phyloP scores from a whole-genome alignment of 2,113 vertebrate species.

The Pandion haliaetus region DNA sequence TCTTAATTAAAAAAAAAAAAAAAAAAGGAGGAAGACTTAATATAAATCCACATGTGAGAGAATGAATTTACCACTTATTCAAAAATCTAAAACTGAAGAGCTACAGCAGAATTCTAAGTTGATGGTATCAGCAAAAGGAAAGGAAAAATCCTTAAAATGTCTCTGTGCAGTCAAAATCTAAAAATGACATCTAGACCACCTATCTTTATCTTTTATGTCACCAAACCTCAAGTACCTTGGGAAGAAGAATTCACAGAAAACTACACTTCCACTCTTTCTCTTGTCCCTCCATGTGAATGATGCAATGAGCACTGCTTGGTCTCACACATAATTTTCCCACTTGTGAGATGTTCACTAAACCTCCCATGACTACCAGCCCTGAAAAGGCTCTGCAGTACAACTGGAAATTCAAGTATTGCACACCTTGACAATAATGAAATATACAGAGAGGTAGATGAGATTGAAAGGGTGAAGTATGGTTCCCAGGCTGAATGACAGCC shows the following conservation, averaged over 20 bases:
- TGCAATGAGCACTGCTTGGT: not conserved
- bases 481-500: not conserved
- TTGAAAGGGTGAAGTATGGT: not conserved
- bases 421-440: not conserved
- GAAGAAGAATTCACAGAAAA: not conserved
- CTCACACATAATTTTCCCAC: not conserved
- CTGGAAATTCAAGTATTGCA: not conserved
- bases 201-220: not conserved
- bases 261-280: not conserved
- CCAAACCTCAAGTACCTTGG: not conserved
- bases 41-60: not conserved
- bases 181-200: not conserved
- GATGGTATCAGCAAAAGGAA: not conserved
- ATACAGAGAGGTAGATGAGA: not conserved
- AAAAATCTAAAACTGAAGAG: not conserved
- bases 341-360: not conserved
- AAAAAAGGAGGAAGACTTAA: not conserved
- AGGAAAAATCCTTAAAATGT: not conserved
- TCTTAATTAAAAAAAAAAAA: not conserved
- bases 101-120: not conserved
- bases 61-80: not conserved
- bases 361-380: not conserved
- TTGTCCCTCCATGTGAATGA: not conserved
- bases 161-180: not conserved
- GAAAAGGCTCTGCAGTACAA: not conserved